Evolutionary conservation across 1,140 invertebrate species (phyloP).

Genomic region (Metopolophium dirhodum): DNA sequence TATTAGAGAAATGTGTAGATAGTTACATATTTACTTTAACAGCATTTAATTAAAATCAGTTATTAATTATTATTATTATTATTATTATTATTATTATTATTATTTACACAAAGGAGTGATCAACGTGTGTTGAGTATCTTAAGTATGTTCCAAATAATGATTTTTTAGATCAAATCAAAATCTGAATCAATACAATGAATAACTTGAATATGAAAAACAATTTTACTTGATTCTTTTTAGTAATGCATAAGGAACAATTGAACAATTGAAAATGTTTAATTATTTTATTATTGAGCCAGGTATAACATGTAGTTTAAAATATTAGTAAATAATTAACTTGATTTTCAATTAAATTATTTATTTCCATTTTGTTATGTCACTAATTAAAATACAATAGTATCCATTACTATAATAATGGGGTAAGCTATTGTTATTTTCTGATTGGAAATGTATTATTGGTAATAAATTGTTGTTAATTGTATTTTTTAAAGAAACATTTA

Average conservation of each 20-base stretch:
- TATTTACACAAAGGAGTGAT: background rate
- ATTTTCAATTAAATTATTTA: slow-evolving; percentile 20
- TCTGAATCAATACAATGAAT: slow-evolving; percentile 21
- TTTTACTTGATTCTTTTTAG: slow-evolving; percentile 9
- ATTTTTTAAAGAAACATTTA: slow-evolving; percentile 39
- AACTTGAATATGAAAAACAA: background rate
- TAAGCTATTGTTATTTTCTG: slow-evolving; percentile 37
- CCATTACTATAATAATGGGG: background rate
- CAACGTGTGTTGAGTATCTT: background rate
- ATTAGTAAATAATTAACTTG: background rate
- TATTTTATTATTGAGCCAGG: slow-evolving; percentile 13
- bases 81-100: background rate
- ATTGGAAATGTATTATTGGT: slow-evolving; percentile 40
- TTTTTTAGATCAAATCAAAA: slow-evolving; percentile 40
- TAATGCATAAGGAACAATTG: background rate
- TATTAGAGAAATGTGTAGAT: background rate
- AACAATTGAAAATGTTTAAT: background rate
- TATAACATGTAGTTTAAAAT: slow-evolving; percentile 24
- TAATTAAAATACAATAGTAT: slow-evolving; percentile 38
- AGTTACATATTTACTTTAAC: background rate
- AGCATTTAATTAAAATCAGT: slow-evolving; percentile 20
- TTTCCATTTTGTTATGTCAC: slow-evolving; percentile 26
- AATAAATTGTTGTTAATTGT: slow-evolving; percentile 42
- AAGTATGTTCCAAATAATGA: background rate
- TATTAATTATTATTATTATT: slow-evolving; percentile 27